Evolutionary conservation across 92 coral and sea anemone species (phyloP), one percentile per base, ranked within the genome.

Genomic region (Porites rus): DNA sequence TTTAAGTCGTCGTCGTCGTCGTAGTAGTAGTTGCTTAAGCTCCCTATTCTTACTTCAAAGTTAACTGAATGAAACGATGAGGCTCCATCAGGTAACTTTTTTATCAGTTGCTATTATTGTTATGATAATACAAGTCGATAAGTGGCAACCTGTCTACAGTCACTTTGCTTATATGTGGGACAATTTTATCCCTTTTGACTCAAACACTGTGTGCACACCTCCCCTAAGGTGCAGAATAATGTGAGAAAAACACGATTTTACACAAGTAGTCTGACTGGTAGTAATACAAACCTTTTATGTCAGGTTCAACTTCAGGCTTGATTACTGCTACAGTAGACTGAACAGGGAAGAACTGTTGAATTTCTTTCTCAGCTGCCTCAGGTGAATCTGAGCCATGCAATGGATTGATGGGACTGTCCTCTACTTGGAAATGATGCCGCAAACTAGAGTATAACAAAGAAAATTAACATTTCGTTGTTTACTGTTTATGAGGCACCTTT

Each of bases 241-340:
- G 16, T 10, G 16, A 56, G 14, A 10, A 56, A 10, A 10, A 56
- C 61, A 56, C 16, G 61, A 10, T 56, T 10, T 10, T 56, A 56
- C 16, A 14, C 11, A 10, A 56, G 11, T 56, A 56, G 16, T 10
- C 16, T 6, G 16, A 56, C 4, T 56, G 16, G 61, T 69, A n/a
- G 8, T 18, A 12, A 12, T 46, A 51, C 82, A 46, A 56, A 97
- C 99, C 99, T 90, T 89, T 89, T 56, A 90, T 92, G 54, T 93
- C 97, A 19, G 92, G 92, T 52, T 92, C 96, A 24, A 92, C 78
- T 46, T 97, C 99, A 66, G 99, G 99, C 65, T 97, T 97, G 43
- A 97, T 95, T 22, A 95, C 99, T 63, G 99, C 99, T 70, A 97
- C 93, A 12, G 99, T 97, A 31, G 98, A 93, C 80, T 97, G 96